Evolutionary conservation across 2,113 vertebrate genomes (phyloP).

Genomic region (Seriola dumerili): DNA sequence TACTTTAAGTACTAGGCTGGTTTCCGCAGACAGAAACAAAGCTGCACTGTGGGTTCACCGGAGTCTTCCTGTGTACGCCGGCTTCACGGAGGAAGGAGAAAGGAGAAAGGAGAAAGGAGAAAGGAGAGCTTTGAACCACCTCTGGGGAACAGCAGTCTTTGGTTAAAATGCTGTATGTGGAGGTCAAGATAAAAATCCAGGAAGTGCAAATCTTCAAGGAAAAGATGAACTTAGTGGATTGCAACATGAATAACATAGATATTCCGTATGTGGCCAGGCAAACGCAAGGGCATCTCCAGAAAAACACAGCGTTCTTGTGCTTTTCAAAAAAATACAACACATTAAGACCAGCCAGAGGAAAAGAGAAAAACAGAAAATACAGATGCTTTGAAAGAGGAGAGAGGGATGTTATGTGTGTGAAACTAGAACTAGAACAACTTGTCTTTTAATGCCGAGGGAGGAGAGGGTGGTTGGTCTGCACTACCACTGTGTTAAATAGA

Average conservation of each 20-base stretch:
- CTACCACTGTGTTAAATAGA: slow-evolving; percentile 2
- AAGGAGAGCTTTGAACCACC: slow-evolving; percentile 9
- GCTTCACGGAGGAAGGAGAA: not conserved
- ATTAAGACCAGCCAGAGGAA: not conserved
- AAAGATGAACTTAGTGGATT: not conserved
- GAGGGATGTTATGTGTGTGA: not conserved
- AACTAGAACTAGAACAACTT: not conserved
- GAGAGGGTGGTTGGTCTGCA: not conserved
- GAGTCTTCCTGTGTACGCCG: not conserved
- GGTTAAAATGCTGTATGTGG: slow-evolving; percentile 17
- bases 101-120: not conserved
- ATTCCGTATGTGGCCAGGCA: not conserved
- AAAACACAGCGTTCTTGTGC: not conserved
- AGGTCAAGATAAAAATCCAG: slow-evolving; percentile 20
- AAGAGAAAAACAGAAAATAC: not conserved
- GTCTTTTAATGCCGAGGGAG: not conserved
- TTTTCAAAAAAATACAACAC: not conserved
- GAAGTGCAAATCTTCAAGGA: slow-evolving; percentile 4
- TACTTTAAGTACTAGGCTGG: not conserved
- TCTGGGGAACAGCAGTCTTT: slow-evolving; percentile 18
- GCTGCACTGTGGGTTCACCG: not conserved
- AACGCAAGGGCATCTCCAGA: not conserved
- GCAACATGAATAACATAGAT: not conserved
- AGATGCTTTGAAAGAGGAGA: not conserved
- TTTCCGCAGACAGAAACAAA: not conserved